Evolutionary conservation across 2,113 vertebrate species (phyloP), one percentile per base, ranked within the genome.

Genomic region (Neogale vison): DNA sequence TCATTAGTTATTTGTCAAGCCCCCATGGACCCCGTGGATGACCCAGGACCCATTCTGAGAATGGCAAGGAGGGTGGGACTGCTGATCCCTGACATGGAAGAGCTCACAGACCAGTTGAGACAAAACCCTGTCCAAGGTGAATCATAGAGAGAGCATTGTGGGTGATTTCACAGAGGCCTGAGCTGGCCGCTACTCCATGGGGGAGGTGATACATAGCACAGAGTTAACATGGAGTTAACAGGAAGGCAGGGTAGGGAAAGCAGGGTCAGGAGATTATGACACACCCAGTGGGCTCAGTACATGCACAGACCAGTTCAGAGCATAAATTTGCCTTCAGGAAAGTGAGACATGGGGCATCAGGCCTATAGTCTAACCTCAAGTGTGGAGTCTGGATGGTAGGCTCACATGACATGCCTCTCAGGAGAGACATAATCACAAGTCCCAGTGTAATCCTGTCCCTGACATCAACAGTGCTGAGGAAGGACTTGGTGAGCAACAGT

Each of bases 11-110:
- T 13, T 63, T 59, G 29, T 77, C 57, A 71, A n/a, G 39, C n/a
- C 23, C 12, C 57, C 2, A 9, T 14, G 55, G 39, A 88, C 52
- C 11, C 15, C 0, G 17, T 74, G 81, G 24, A 39, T 61, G 24
- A 47, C 13, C 6, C 9, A 29, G 36, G 12, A 6, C 1, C 18
- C 3, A 0, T 61, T 1, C 3, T 31, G 14, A 52, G 81, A 63
- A 55, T 9, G 61, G 10, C 52, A 50, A 31, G 18, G 23, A 14
- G 34, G 6, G 21, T 29, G 42, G 20, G 42, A 26, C 26, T 7
- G 7, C 26, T 7, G 3, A 10, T 39, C 26, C 42, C 26, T 31
- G 7, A 67, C 17, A 7, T 12, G 11, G 11, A 72, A 34, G 52
- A 50, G 29, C 29, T 61, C 5, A 4, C 24, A 31, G 26, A 42